Conservation (phyloP, 35 echinoderm and acorn worm species). For the Ophioderma brevispina region DNA sequence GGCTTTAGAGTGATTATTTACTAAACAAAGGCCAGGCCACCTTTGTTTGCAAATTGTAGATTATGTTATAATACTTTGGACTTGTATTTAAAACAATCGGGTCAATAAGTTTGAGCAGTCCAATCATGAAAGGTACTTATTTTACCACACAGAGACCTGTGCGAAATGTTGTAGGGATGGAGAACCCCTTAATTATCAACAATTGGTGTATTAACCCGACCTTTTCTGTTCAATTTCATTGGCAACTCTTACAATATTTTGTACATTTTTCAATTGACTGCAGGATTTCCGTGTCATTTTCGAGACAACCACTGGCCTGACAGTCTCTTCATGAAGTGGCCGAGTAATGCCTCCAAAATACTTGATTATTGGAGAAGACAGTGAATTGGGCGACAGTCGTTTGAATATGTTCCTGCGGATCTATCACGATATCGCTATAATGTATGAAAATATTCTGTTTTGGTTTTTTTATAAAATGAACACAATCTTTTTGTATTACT, state of each 20-base stretch:
- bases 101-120: not conserved
- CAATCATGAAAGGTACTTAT: too few relatives aligned
- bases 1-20: too few relatives aligned
- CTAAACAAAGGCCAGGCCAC: too few relatives aligned
- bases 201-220: not conserved
- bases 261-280: not conserved
- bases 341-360: not conserved
- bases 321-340: not conserved
- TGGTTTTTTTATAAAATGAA: not conserved
- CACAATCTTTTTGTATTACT: not conserved
- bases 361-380: not conserved
- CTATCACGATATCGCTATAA: not conserved
- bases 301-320: not conserved
- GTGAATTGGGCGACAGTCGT: not conserved
- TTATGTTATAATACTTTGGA: too few relatives aligned
- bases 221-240: not conserved
- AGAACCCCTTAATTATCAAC: not conserved
- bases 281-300: not conserved
- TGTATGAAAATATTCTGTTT: not conserved
- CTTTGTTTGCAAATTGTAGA: too few relatives aligned
- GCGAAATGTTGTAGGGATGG: not conserved
- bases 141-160: too few relatives aligned
- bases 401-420: not conserved
- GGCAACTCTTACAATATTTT: not conserved
- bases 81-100: not conserved